Base-by-base conservation (phyloP, 2,797 vertebrate species). In the Pseudomugil gertrudae region DNA sequence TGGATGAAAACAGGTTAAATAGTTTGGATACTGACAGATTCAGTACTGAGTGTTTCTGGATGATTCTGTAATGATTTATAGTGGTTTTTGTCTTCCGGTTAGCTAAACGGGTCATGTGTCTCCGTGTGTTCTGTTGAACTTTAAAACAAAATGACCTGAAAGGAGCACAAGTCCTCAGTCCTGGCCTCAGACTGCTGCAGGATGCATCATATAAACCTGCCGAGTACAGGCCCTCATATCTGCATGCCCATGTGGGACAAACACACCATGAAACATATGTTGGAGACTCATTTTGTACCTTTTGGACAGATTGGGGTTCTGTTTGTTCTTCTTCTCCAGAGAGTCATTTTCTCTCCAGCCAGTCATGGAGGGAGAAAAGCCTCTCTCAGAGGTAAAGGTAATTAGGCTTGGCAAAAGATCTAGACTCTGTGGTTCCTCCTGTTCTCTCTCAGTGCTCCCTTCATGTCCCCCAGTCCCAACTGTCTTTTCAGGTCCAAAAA, bases 371-470 rank as follows among this genome's bases (percentile, higher is more conserved):
- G 66, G 78, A 53, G 50, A 69, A 72, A 72, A 30, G 0, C 47
- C n/a, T 74, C 50, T 71, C 75, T 84, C 76, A 56, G 70, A 86
- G 81, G 80, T 86, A 71, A 71, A 84, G 69, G 82, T 92, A 92
- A 92, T 91, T 90, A 88, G 89, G 58, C 76, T 77, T 91, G 90
- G 89, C 84, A 82, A 80, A 74, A 79, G 66, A 85, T 72, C 76
- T 68, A 62, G 78, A 83, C 81, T 81, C 78, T 63, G 65, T 75
- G 69, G 78, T 77, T 84, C 74, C 76, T 62, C 59, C 58, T 70
- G 50, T 29, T 69, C 50, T 63, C 70, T 76, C 53, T 69, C 45
- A 33, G 26, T 52, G 8, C 54, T 65, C 64, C 64, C 38, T 72
- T 69, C 58, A 72, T 59, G 52, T 69, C 79, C 67, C 65, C 58